These are phyloP conservation scores for Sebastes oblongus DNA, from an alignment of 2,797 vertebrate species.

Conservation along the genomic window DNA sequence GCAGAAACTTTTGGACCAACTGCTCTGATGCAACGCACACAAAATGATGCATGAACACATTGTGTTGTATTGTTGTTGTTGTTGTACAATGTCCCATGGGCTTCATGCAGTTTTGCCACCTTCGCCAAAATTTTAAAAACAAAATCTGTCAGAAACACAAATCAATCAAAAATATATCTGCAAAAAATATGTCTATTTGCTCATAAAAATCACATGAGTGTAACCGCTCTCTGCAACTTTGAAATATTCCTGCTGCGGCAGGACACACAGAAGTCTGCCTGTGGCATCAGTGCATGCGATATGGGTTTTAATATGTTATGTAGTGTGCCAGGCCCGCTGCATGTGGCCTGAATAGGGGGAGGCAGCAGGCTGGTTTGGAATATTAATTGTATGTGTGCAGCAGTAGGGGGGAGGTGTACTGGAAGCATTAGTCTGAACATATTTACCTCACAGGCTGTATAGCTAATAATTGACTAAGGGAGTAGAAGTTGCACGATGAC, in stretches of 20 bases:
- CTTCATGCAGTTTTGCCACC: background rate
- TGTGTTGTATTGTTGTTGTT: background rate
- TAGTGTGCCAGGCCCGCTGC: background rate
- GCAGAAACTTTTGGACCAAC: background rate
- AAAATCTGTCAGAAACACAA: background rate
- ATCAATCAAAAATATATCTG: background rate
- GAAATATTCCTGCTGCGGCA: background rate
- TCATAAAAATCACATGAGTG: background rate
- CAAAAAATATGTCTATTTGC: background rate
- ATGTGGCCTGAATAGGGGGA: constrained; percentile 6
- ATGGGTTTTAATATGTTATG: background rate
- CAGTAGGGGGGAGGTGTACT: background rate
- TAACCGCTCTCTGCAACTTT: background rate
- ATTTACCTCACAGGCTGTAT: background rate
- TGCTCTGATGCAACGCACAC: background rate
- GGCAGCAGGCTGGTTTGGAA: constrained; percentile 12
- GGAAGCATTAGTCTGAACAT: background rate
- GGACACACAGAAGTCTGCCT: background rate
- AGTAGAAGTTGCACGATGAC: background rate
- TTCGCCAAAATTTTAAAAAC: background rate
- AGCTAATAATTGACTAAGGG: constrained; percentile 12
- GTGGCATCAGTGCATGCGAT: background rate
- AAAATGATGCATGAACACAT: background rate
- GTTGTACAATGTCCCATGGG: background rate
- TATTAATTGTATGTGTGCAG: constrained; percentile 25